These are phyloP conservation scores for Pteropus rufus DNA, from an alignment of 2,797 vertebrate genomes.

Conservation along the genomic window DNA sequence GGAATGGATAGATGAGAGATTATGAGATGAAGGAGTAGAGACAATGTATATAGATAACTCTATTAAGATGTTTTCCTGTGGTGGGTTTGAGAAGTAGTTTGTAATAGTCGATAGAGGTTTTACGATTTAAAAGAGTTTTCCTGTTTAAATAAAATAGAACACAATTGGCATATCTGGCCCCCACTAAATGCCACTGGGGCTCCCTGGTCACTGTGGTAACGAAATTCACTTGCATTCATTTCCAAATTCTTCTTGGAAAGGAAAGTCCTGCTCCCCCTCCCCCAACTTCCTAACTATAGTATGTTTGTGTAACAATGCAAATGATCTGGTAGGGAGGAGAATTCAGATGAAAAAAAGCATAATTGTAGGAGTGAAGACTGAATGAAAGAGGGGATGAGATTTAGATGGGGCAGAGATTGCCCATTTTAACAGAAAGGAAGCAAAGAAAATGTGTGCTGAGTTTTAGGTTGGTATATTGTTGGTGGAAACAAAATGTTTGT, in stretches of 20 bases:
- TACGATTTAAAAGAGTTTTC: background rate
- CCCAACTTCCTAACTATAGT: background rate
- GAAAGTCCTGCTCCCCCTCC: background rate
- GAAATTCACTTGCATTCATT: background rate
- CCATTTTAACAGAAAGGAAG: background rate
- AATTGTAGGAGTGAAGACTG: background rate
- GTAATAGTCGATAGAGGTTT: background rate
- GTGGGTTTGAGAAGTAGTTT: background rate
- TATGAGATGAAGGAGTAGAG: background rate
- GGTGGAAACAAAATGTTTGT: background rate
- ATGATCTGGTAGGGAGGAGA: background rate
- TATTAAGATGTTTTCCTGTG: background rate
- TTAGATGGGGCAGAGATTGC: background rate
- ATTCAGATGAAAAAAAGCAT: background rate
- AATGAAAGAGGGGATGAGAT: background rate
- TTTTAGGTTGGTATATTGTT: background rate
- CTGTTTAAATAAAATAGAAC: background rate
- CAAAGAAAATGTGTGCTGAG: background rate
- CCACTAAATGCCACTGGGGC: background rate
- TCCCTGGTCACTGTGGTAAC: background rate
- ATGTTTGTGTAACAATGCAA: background rate
- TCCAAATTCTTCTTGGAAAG: background rate
- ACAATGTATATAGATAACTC: background rate
- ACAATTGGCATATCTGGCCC: background rate
- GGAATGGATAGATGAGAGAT: background rate